phyloP scores from a whole-genome alignment of 2,113 vertebrate species.

The Galbula dea region DNA sequence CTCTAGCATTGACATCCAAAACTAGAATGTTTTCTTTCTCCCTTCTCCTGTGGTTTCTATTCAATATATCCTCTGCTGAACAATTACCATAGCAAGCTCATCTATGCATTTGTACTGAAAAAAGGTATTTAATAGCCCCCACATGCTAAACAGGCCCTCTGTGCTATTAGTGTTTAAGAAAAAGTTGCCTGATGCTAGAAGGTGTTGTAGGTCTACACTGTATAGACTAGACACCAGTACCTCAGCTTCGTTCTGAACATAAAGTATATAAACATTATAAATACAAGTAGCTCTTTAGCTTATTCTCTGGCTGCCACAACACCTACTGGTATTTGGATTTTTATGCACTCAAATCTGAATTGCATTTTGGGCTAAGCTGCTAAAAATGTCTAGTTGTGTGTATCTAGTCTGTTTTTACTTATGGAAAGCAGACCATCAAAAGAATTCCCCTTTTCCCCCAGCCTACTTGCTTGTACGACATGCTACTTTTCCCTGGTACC shows the following conservation, averaged over 20 bases:
- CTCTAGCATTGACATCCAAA: background rate
- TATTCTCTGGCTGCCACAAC: background rate
- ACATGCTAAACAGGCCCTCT: background rate
- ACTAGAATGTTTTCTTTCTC: background rate
- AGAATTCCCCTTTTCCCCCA: accelerated
- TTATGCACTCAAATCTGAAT: background rate
- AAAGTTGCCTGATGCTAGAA: background rate
- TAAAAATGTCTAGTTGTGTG: background rate
- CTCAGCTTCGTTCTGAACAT: background rate
- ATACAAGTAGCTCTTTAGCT: background rate
- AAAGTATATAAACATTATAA: background rate
- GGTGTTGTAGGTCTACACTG: background rate
- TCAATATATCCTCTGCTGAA: background rate
- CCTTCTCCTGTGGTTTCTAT: background rate
- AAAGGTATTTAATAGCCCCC: background rate
- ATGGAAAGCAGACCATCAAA: background rate
- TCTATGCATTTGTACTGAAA: background rate
- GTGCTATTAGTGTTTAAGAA: background rate
- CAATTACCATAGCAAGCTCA: background rate
- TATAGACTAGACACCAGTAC: background rate
- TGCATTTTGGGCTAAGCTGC: background rate
- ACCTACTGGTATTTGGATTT: background rate
- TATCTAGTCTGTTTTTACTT: background rate
- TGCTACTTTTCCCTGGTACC: background rate
- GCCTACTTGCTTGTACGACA: accelerated